A percentile compares a stretch with the other conserved stretches of the same genome.
These are phyloP conservation scores for Oligia fasciuncula DNA, from an alignment of 2,888 invertebrate species.

Conservation along the genomic window DNA sequence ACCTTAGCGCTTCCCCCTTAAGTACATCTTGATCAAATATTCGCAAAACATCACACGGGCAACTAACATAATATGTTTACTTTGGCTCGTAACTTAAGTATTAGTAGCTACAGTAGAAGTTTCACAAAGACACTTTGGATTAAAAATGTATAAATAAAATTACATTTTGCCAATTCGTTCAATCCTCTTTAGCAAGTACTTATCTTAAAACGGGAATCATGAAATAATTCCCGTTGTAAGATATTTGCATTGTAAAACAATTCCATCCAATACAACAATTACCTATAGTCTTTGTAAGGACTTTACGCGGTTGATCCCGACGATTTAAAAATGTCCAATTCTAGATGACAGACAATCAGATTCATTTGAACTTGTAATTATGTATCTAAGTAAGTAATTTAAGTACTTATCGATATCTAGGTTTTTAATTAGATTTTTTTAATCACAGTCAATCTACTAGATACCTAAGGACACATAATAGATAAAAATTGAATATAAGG, in stretches of 20 bases:
- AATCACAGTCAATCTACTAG: conserved; percentile 58
- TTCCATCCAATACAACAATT: conserved; percentile 31
- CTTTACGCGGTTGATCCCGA: conserved; percentile 1
- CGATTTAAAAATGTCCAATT: conserved; percentile 3
- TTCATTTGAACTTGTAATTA: conserved; percentile 34
- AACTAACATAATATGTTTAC: conserved; percentile 26
- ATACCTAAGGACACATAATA: conserved; percentile 14
- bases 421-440: conserved; percentile 13
- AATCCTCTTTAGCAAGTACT: conserved; percentile 7
- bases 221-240: conserved; percentile 30
- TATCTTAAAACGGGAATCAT: conserved; percentile 32
- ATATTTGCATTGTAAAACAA: conserved; percentile 31
- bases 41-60: conserved; percentile 25
- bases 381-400: not conserved
- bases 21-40: conserved; percentile 3
- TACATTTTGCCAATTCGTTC: conserved; percentile 22
- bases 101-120: conserved; percentile 5
- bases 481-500: not conserved
- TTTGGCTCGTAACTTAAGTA: conserved; percentile 42
- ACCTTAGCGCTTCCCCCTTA: too few species aligned
- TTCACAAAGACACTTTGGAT: conserved; percentile 32
- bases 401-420: conserved; percentile 35
- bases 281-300: conserved; percentile 3
- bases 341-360: not conserved
- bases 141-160: conserved; percentile 25